These are phyloP conservation scores for Drosophila yakuba DNA, from an alignment of 1,140 invertebrate species.

Conservation along the genomic window DNA sequence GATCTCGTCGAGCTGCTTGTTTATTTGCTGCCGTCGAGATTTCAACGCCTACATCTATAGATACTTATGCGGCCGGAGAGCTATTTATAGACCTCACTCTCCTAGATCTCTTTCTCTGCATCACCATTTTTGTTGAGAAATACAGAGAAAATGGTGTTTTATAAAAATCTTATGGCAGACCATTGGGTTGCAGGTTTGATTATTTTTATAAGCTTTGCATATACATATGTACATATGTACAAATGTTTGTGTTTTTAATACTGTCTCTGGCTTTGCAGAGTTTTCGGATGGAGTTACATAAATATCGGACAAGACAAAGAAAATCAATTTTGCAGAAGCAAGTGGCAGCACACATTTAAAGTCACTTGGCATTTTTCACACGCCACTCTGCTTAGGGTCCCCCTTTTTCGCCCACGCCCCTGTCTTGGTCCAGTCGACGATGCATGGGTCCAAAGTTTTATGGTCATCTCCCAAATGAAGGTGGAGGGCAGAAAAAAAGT, in stretches of 20 bases:
- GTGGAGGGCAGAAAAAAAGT: constrained; percentile 1
- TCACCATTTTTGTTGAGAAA: constrained; percentile 10
- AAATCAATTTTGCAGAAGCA: constrained; percentile 51
- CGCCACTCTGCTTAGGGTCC: constrained; percentile 26
- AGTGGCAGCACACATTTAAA: background rate
- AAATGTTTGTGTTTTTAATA: no score
- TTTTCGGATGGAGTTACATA: constrained; percentile 11
- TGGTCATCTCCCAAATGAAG: constrained; percentile 62
- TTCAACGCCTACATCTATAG: constrained; percentile 62
- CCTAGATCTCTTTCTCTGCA: constrained; percentile 9
- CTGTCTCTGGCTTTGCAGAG: background rate
- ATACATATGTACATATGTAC: no score
- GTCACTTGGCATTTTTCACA: constrained; percentile 56
- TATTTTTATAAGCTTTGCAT: no score
- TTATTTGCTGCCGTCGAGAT: constrained; percentile 59
- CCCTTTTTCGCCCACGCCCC: background rate
- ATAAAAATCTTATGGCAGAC: no score
- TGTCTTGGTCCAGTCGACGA: constrained; percentile 38
- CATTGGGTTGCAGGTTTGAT: no score
- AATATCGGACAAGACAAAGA: constrained; percentile 16
- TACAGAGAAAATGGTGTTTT: background rate
- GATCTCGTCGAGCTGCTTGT: constrained; percentile 35
- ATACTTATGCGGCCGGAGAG: constrained; percentile 28
- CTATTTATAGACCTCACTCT: constrained; percentile 47
- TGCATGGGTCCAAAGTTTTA: constrained; percentile 47